Evolutionary conservation across 2,797 vertebrate genomes (phyloP), one percentile per base, ranked within the genome.

Genomic region (Hemitrygon akajei): DNA sequence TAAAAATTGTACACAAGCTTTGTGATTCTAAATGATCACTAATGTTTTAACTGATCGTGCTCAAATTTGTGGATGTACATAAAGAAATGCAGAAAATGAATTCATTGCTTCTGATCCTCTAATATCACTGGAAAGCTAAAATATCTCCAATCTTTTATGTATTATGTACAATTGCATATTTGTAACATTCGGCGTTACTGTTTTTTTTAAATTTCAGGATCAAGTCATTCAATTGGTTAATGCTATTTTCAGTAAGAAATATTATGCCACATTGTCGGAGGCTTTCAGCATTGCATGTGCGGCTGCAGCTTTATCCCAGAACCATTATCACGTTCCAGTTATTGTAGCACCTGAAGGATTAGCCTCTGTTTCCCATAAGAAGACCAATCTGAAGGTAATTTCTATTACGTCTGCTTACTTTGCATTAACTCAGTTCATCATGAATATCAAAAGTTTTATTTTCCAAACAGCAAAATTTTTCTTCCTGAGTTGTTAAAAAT

Each of bases 141-240:
- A 25, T 47, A 34, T 87, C n/a, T 56, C 30, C 25, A 5, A 30
- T 2, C 18, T 66, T n/a, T 34, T 89, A 18, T 30, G 25, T 87
- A n/a, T 87, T 63, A 22, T 63, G 18, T 89, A 66, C n/a, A n/a
- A 20, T 6, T 20, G 60, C 2, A 56, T 16, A 58, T 56, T 25
- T 76, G 34, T 7, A 92, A 93, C 16, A 76, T 92, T 73, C 25
- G 71, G 12, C 16, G 40, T 40, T 9, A 58, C 20, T 91, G 18
- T 47, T 94, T 47, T 47, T 94, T 91, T 27, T 94, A 77, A 73
- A 56, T 95, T 94, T 94, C 96, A 99, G 99, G 98, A 99, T 94
- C 99, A 99, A 95, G 97, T 99, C 93, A 98, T 99, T 95, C 99
- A 99, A 96, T 94, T 99, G 94, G 97, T 98, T 94, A 99, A 99